These are phyloP conservation scores for Clanis bilineata DNA, from an alignment of 2,888 invertebrate species.

Conservation along the genomic window DNA sequence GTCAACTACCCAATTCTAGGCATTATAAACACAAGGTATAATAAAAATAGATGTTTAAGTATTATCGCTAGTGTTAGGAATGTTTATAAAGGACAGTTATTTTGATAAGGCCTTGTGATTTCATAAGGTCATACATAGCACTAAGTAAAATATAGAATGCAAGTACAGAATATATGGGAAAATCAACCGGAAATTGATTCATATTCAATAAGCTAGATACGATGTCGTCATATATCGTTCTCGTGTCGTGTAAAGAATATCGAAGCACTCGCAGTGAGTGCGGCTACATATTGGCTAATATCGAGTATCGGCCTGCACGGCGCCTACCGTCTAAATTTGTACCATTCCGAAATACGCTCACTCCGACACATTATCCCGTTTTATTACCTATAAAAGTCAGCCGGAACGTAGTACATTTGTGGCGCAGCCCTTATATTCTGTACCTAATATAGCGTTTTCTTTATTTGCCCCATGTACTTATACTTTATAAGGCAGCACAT, in stretches of 20 bases:
- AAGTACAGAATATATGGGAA: not conserved
- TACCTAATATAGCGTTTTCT: constrained; percentile 73
- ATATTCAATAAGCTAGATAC: no score
- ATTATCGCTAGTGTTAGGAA: no score
- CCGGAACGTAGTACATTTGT: constrained; percentile 75
- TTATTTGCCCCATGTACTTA: constrained; percentile 68
- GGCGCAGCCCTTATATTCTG: constrained; percentile 75
- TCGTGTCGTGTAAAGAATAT: constrained; percentile 27
- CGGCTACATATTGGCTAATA: constrained; percentile 65
- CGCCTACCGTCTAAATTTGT: constrained; percentile 77
- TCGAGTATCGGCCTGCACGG: constrained; percentile 53
- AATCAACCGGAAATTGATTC: no score
- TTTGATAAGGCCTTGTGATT: no score
- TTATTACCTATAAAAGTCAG: constrained; percentile 81
- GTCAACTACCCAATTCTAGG: no score
- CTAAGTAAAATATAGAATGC: not conserved
- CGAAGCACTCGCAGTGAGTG: constrained; percentile 35
- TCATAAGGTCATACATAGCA: no score
- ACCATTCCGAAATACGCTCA: constrained; percentile 78
- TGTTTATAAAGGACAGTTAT: no score
- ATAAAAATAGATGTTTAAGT: no score
- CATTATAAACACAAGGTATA: no score
- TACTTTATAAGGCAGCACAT: constrained; percentile 71
- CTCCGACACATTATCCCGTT: constrained; percentile 78
- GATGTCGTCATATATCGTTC: constrained; percentile 16